phyloP scores from a whole-genome alignment of 2,797 vertebrate species.

The Cirrhinus mrigala region DNA sequence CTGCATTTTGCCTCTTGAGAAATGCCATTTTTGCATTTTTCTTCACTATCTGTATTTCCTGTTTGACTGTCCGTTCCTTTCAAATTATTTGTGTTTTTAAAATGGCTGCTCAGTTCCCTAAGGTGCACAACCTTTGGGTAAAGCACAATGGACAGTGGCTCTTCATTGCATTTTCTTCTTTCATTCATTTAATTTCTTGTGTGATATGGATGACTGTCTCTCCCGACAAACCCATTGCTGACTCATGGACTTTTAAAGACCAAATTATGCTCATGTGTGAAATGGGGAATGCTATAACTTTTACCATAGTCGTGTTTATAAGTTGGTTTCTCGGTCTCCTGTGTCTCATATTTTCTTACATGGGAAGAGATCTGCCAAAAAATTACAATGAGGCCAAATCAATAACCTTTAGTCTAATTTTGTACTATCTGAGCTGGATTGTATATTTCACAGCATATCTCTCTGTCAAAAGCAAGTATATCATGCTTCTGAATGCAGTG shows the following conservation, averaged over 20 bases:
- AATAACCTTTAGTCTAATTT: slow-evolving; percentile 85
- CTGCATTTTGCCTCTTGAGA: slow-evolving; percentile 71
- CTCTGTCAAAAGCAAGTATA: slow-evolving; percentile 69
- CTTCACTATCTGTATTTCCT: slow-evolving; percentile 80
- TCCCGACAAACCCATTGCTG: slow-evolving; percentile 66
- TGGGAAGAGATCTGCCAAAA: slow-evolving; percentile 87
- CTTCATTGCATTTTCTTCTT: slow-evolving; percentile 70
- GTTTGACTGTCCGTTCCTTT: slow-evolving; percentile 84
- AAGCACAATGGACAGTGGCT: slow-evolving; percentile 78
- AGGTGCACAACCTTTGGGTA: slow-evolving; percentile 77
- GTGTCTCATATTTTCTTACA: slow-evolving; percentile 85
- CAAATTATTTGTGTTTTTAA: slow-evolving; percentile 88
- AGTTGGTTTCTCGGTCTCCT: slow-evolving; percentile 55
- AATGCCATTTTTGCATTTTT: slow-evolving; percentile 73
- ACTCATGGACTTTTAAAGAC: slow-evolving; percentile 64
- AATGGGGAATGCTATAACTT: background rate
- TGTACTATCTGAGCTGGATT: slow-evolving; percentile 82
- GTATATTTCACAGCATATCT: slow-evolving; percentile 68
- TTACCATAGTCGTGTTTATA: slow-evolving; percentile 38
- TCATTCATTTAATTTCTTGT: slow-evolving; percentile 69
- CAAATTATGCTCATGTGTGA: slow-evolving; percentile 78
- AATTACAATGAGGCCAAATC: slow-evolving; percentile 90
- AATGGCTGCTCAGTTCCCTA: slow-evolving; percentile 78
- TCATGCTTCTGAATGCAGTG: slow-evolving; percentile 63
- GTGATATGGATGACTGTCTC: slow-evolving; percentile 51